A percentile compares a stretch with the other conserved stretches of the same genome.
Evolutionary conservation across 1,140 invertebrate species (phyloP).

Genomic region (Musca domestica): DNA sequence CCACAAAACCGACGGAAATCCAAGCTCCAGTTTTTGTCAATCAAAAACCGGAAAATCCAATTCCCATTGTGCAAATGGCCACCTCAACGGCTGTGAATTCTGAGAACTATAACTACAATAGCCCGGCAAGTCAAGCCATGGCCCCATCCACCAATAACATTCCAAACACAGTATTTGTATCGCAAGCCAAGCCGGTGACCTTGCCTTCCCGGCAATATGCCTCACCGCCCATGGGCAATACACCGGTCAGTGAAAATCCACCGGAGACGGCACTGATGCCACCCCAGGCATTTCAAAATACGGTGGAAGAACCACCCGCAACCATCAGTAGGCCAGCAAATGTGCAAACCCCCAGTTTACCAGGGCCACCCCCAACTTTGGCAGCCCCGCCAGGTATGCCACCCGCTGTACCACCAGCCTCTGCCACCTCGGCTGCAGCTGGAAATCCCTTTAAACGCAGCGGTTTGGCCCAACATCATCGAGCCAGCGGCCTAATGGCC

Average conservation of each 20-base stretch:
- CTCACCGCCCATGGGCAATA: slow-evolving; percentile 24
- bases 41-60: not conserved
- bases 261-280: slow-evolving; percentile 8
- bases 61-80: not conserved
- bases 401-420: slow-evolving; percentile 23
- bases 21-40: too few species aligned
- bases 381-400: slow-evolving; percentile 20
- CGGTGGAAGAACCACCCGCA: not conserved
- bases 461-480: slow-evolving; percentile 48
- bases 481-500: slow-evolving; percentile 41
- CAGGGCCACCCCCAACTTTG: slow-evolving; percentile 7
- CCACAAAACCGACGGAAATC: not conserved
- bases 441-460: slow-evolving; percentile 53
- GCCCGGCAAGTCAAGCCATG: too few species aligned
- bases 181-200: slow-evolving; percentile 31
- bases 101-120: slow-evolving; percentile 25
- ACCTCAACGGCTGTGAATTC: not conserved
- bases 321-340: not conserved
- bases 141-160: slow-evolving; percentile 23
- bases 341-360: slow-evolving; percentile 8
- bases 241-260: slow-evolving; percentile 5
- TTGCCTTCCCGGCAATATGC: slow-evolving; percentile 29
- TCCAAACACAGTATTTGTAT: slow-evolving; percentile 29
- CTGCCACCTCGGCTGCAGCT: not conserved
- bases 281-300: slow-evolving; percentile 45